Percentiles rank a stretch among this genome's conserved stretches.
These are phyloP conservation scores for Pyrochroa serraticornis DNA, from an alignment of 2,888 invertebrate species.

Conservation along the genomic window DNA sequence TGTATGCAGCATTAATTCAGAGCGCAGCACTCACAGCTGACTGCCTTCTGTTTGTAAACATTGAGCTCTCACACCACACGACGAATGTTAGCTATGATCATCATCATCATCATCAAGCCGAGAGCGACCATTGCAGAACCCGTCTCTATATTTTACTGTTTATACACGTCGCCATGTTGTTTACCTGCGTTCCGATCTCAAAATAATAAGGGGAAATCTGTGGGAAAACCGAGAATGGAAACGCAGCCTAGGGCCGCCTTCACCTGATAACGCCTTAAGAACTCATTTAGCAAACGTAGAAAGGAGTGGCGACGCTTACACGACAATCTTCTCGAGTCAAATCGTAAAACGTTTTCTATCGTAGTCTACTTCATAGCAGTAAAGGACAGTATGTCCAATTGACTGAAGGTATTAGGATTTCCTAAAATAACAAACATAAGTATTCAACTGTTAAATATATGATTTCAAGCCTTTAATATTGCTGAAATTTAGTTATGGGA, in stretches of 20 bases:
- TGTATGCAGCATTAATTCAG: conserved; percentile 61
- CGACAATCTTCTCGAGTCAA: too few relatives aligned
- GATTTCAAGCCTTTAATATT: too few relatives aligned
- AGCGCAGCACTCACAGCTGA: conserved; percentile 60
- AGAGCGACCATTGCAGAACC: conserved; percentile 15
- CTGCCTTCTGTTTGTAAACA: conserved; percentile 61
- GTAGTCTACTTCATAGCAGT: too few relatives aligned
- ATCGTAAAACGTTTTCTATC: too few relatives aligned
- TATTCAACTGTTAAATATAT: too few relatives aligned
- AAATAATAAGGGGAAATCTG: conserved; percentile 22
- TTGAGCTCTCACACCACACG: conserved; percentile 38
- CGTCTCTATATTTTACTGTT: conserved; percentile 16
- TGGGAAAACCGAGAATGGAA: conserved; percentile 6
- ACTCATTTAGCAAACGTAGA: too few relatives aligned
- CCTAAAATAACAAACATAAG: too few relatives aligned
- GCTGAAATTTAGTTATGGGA: too few relatives aligned
- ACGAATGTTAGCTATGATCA: conserved; percentile 28
- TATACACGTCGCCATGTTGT: conserved; percentile 14
- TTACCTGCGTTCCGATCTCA: conserved; percentile 23
- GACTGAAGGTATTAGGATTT: too few relatives aligned
- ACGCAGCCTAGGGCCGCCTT: background rate
- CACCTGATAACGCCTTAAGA: conserved; percentile 8
- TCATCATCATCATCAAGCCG: conserved; percentile 25
- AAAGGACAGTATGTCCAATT: too few relatives aligned
- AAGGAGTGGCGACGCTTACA: too few relatives aligned